Evolutionary conservation across 2,888 invertebrate species (phyloP).

Genomic region (Argyresthia albistria): DNA sequence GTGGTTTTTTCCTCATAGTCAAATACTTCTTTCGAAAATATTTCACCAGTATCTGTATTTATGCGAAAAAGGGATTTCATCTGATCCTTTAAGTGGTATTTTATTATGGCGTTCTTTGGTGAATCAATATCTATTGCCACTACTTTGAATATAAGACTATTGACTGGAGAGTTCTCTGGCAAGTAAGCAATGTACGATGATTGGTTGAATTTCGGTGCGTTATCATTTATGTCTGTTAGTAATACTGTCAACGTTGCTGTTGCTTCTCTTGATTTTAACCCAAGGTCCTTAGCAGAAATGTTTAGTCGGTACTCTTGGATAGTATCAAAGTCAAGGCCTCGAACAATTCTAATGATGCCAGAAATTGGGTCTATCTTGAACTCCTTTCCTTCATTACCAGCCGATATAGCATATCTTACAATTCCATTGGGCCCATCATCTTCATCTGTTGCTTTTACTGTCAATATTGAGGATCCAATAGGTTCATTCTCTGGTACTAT

Average conservation of each 20-base stretch:
- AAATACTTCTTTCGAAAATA: slow-evolving; percentile 82
- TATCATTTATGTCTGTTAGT: slow-evolving; percentile 94
- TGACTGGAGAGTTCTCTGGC: slow-evolving; percentile 85
- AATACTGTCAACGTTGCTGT: slow-evolving; percentile 88
- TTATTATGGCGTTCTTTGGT: slow-evolving; percentile 87
- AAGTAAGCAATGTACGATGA: slow-evolving; percentile 83
- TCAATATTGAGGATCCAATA: slow-evolving; percentile 86
- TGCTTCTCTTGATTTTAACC: slow-evolving; percentile 82
- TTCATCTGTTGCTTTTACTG: slow-evolving; percentile 86
- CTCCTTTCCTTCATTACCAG: slow-evolving; percentile 85
- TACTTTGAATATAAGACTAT: slow-evolving; percentile 82
- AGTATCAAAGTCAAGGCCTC: slow-evolving; percentile 89
- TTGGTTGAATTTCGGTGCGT: slow-evolving; percentile 89
- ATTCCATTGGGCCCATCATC: slow-evolving; percentile 94
- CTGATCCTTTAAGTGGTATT: slow-evolving; percentile 86
- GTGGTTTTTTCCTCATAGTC: slow-evolving; percentile 88
- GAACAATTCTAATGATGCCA: slow-evolving; percentile 85
- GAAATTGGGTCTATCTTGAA: slow-evolving; percentile 84
- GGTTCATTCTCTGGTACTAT: slow-evolving; percentile 94
- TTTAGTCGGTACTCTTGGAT: slow-evolving; percentile 88
- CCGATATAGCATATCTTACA: slow-evolving; percentile 86
- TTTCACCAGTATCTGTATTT: slow-evolving; percentile 82
- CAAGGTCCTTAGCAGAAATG: slow-evolving; percentile 90
- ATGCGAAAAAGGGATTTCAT: slow-evolving; percentile 84
- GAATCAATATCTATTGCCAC: slow-evolving; percentile 89